These are phyloP conservation scores for Bufotes viridis DNA, from an alignment of 2,797 vertebrate species.

Conservation along the genomic window DNA sequence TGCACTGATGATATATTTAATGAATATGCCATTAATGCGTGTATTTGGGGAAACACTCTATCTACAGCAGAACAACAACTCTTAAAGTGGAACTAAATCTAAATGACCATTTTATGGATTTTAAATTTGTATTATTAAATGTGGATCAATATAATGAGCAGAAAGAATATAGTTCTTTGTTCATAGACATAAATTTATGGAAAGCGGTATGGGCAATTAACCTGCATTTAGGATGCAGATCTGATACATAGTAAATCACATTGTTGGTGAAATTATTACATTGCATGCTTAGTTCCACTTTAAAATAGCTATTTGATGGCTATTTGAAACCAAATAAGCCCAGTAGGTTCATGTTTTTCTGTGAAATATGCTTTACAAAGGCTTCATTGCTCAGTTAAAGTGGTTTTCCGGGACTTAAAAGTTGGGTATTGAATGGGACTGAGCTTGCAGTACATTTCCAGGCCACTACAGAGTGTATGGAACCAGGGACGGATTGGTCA, in stretches of 20 bases:
- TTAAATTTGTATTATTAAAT: not conserved
- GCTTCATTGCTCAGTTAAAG: not conserved
- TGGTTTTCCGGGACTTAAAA: no score
- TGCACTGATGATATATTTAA: not conserved
- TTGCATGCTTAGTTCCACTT: not conserved
- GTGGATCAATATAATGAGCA: not conserved
- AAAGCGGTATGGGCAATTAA: no score
- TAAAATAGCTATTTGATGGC: not conserved
- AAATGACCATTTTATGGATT: not conserved
- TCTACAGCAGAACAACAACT: not conserved
- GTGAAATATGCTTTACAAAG: not conserved
- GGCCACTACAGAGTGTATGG: no score
- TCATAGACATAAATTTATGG: not conserved
- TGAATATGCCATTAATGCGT: no score
- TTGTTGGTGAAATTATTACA: not conserved
- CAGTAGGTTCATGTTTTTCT: not conserved
- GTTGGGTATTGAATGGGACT: no score
- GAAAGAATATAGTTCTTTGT: not conserved
- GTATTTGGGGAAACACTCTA: not conserved
- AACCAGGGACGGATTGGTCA: no score
- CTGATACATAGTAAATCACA: no score
- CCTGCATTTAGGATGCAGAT: no score
- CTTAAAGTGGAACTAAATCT: slow-evolving; percentile 13
- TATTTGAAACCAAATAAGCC: not conserved
- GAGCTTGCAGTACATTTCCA: no score